Evolutionary conservation across 1,140 invertebrate genomes (phyloP), one percentile per base, ranked within the genome.

Genomic region (Orchestia grillus): DNA sequence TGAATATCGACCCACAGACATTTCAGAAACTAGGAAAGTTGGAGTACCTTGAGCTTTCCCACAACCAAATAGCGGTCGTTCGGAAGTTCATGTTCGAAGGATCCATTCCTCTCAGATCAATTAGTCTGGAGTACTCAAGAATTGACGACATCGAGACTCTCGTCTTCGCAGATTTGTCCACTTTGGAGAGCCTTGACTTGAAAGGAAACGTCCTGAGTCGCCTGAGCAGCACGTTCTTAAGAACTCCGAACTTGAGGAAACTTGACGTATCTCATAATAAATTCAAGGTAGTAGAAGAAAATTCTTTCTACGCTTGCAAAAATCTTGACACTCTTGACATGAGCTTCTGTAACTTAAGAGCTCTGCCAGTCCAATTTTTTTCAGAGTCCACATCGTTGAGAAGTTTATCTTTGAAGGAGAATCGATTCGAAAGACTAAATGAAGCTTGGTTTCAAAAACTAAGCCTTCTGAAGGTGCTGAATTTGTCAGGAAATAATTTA

Each of bases 361-460:
- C 97, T 99, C 62, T 99, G 99, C 97, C 98, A 98, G 96, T 96
- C 0, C 91, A 96, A 45, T 95, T 97, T 40, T 97, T 97, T 87
- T 96, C 96, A 41, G 91, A 96, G 28, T 96, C 96, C 44, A 96
- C 95, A 88, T 98, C 98, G 44, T 97, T 99, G 88, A 98, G 98
- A 92, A 98, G 99, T 97, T 98, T 99, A 95, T 98, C 99, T 97
- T 97, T 99, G 44, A 98, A 98, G 3, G 98, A 99, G 97, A 99
- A 99, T 97, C 98, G 98, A 97, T 95, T 97, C 40, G 96, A 96
- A n/a, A 77, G 96, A 44, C 95, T 97, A 36, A 96, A 95, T 43
- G 92, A 96, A 16, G 95, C 96, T 0, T 47, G 94, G n/a, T 97
- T 97, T 95, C 44, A 96, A 47, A 96, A 96, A n/a, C 92, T 96